Evolutionary conservation across 2,888 invertebrate genomes (phyloP).

Genomic region (Gymnocheta viridis): DNA sequence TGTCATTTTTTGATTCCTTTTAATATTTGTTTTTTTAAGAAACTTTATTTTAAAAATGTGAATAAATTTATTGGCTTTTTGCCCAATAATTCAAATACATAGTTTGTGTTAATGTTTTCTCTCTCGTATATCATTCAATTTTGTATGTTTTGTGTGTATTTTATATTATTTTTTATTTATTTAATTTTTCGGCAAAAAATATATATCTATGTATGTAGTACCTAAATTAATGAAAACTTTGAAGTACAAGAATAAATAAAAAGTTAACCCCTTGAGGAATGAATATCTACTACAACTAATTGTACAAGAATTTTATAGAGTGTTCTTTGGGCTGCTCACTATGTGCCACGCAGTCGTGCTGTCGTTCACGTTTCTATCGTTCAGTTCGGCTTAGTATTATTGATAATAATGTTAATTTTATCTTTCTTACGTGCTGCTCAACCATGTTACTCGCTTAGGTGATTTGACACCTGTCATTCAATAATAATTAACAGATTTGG

Average conservation of each 20-base stretch:
- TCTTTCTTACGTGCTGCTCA: no score
- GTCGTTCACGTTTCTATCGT: no score
- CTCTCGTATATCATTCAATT: constrained; percentile 16
- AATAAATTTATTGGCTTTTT: constrained; percentile 72
- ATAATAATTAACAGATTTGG: no score
- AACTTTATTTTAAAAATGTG: constrained; percentile 26
- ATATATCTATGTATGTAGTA: neutral
- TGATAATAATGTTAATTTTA: no score
- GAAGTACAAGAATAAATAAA: constrained; percentile 44
- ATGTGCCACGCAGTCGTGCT: no score
- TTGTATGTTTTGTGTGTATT: constrained; percentile 43
- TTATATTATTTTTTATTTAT: constrained; percentile 48
- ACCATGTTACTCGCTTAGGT: no score
- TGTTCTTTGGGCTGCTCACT: no score
- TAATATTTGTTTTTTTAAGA: constrained; percentile 21
- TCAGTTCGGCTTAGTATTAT: no score
- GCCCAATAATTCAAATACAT: constrained; percentile 77
- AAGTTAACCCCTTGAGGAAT: constrained; percentile 31
- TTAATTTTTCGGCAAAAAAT: constrained; percentile 66
- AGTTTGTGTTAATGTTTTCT: constrained; percentile 34
- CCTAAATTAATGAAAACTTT: constrained; percentile 22
- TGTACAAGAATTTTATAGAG: no score
- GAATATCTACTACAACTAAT: neutral
- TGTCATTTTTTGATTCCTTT: constrained; percentile 55
- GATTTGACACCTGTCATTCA: no score